These are phyloP conservation scores for Drosophila antonietae DNA, from an alignment of 2,888 invertebrate species.

Conservation along the genomic window DNA sequence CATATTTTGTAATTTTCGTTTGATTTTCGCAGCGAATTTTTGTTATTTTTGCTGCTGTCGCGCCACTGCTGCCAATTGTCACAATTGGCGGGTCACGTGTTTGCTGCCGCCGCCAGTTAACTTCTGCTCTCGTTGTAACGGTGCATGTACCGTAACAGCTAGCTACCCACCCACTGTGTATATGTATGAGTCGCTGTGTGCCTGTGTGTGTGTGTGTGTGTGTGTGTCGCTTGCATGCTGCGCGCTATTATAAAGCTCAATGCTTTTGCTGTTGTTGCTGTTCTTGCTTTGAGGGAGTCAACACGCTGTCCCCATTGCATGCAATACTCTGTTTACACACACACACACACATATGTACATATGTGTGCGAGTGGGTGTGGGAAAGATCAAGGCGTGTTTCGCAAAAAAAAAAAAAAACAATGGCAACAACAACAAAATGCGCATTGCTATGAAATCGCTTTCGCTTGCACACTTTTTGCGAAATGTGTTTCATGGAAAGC, in stretches of 20 bases:
- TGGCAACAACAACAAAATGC: constrained; percentile 47
- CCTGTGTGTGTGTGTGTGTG: constrained; percentile 8
- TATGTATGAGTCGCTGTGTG: constrained; percentile 21
- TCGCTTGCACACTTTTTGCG: constrained; percentile 18
- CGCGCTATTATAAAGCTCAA: constrained; percentile 62
- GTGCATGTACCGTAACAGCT: constrained; percentile 67
- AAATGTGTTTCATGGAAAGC: not conserved
- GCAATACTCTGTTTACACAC: constrained; percentile 46
- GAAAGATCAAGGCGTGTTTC: constrained; percentile 74
- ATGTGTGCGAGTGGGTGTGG: constrained; percentile 60
- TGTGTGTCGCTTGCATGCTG: constrained; percentile 76
- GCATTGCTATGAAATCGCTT: constrained; percentile 42
- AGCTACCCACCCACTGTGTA: constrained; percentile 16
- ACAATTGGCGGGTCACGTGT: constrained; percentile 79
- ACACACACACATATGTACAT: not conserved
- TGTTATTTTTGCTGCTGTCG: constrained; percentile 61
- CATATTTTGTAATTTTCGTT: constrained; percentile 34
- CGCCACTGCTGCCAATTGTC: constrained; percentile 73
- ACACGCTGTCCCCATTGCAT: constrained; percentile 58
- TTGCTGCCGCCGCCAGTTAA: constrained; percentile 74
- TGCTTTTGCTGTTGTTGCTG: constrained; percentile 33
- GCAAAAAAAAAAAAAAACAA: constrained; percentile 54
- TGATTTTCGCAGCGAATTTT: constrained; percentile 47
- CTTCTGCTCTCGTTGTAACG: constrained; percentile 79
- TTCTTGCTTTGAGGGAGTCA: constrained; percentile 60